Evolutionary conservation across 30 jellyfish, hydroid and myxozoan species (phyloP), one percentile per base, ranked within the genome.

Genomic region (Clytia hemisphaerica): DNA sequence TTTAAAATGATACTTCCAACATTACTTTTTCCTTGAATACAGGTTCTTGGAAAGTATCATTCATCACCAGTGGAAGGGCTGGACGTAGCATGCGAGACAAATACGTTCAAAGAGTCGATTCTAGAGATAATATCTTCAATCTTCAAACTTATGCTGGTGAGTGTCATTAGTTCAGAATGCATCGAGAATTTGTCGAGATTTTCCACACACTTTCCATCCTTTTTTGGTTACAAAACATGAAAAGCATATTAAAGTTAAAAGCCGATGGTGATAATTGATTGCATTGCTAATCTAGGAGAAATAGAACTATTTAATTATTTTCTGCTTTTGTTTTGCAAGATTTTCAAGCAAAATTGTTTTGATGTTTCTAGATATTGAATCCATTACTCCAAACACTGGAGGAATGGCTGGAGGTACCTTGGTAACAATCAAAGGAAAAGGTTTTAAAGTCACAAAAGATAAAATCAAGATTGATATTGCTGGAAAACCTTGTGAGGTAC

Each of bases 41-140:
- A 88, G 97, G 97, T 12, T 88, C 94, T n/a, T 79, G 88, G 93
- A 73, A 65, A 42, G 62, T 57, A 21, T 88, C 97, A 4, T 80
- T 79, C 79, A 88, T 88, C 36, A 74, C 76, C 1, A 65, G 93
- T 27, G 67, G 47, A 28, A 10, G 25, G 2, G 81, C 80, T 78
- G 97, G 97, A 34, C 77, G 97, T 18, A 79, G 94, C 32, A 61
- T 40, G 26, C 72, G 94, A 59, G 79, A 68, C 44, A 68, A 78
- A 30, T 66, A 54, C 42, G 46, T 87, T 22, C 57, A 65, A 32
- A 40, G 58, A 64, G 88, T 80, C 3, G 84, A 80, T 76, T 73
- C 70, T 10, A 69, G 55, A 16, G 97, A 88, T 37, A 82, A 79
- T 36, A 59, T 75, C 12, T 88, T 74, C 37, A 53, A 72, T 19